A percentile compares a stretch with the other conserved stretches of the same genome.
Evolutionary conservation across 2,113 vertebrate genomes (phyloP).

Genomic region (Pyrgilauda ruficollis): DNA sequence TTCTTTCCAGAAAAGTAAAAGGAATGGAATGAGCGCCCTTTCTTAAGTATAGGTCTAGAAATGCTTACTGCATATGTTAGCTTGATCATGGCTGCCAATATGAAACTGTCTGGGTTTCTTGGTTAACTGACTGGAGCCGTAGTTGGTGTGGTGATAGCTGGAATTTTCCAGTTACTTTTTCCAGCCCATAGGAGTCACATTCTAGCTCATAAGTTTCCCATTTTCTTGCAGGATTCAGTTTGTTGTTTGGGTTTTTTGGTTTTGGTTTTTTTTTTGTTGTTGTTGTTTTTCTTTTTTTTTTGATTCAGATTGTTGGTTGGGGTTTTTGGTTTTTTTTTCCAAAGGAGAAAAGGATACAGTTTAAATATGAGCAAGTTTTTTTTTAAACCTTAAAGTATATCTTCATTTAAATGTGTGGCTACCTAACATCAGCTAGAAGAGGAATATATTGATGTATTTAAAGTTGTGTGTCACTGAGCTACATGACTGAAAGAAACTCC

Average conservation of each 20-base stretch:
- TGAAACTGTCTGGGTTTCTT: neutral
- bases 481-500: neutral
- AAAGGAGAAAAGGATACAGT: neutral
- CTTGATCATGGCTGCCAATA: neutral
- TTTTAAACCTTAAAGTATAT: neutral
- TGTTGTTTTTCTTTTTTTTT: too few relatives aligned
- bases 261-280: neutral
- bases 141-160: neutral
- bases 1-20: neutral
- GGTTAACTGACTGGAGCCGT: neutral
- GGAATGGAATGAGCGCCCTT: neutral
- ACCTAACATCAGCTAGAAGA: neutral
- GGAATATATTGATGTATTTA: neutral
- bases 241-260: too few relatives aligned
- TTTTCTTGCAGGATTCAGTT: neutral
- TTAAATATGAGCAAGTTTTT: neutral
- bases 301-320: neutral
- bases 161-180: conserved; percentile 2
- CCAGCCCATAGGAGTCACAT: neutral
- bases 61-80: neutral
- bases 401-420: neutral
- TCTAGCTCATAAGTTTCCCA: neutral
- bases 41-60: neutral
- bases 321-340: neutral
- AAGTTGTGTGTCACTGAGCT: neutral